Evolutionary conservation across 1,140 invertebrate species (phyloP).

Genomic region (Trachymyrmex cornetzi): DNA sequence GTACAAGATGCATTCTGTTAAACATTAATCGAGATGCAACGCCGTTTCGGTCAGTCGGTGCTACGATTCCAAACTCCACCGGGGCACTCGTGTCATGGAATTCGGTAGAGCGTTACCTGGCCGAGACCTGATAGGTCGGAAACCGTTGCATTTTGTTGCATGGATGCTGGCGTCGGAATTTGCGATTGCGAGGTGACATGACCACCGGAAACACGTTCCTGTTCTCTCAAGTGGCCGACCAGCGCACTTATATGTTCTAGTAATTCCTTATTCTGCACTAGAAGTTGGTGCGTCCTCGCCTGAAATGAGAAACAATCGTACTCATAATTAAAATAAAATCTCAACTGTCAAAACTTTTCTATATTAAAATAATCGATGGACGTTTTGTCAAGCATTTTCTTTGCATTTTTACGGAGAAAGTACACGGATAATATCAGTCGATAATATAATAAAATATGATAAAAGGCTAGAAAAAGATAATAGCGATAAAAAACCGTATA

Average conservation of each 20-base stretch:
- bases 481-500: not conserved
- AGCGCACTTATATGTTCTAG: constrained; percentile 97
- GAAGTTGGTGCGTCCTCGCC: constrained; percentile 96
- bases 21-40: constrained; percentile 79
- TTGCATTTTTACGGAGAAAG: not conserved
- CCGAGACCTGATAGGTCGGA: constrained; percentile 84
- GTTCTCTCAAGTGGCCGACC: constrained; percentile 93
- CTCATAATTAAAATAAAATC: not conserved
- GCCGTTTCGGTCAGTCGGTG: constrained; percentile 67
- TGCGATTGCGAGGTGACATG: constrained; percentile 79
- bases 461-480: not conserved
- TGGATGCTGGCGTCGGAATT: constrained; percentile 77
- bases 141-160: constrained; percentile 80
- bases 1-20: constrained; percentile 78
- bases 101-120: constrained; percentile 86
- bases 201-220: constrained; percentile 89
- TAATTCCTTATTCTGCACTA: constrained; percentile 97
- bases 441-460: not conserved
- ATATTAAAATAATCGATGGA: not conserved
- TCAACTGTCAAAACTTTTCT: not conserved
- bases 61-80: constrained; percentile 70
- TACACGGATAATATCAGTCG: not conserved
- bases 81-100: constrained; percentile 80
- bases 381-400: not conserved
- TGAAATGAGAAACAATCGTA: constrained; percentile 81